phyloP scores from a whole-genome alignment of 2,888 invertebrate species.

The Elysia crispata region DNA sequence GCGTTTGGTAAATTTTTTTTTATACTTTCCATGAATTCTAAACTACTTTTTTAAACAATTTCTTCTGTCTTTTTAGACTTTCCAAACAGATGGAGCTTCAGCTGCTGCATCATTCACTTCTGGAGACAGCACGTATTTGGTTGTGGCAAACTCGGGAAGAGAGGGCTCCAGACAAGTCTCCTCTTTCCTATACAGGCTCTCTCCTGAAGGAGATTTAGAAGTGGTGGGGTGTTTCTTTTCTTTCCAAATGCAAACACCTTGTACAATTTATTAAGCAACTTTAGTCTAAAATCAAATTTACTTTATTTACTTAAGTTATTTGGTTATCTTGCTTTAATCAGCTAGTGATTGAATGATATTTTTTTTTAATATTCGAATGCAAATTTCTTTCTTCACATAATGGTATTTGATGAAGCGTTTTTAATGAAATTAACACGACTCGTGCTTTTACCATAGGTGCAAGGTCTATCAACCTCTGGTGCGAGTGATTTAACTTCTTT shows the following conservation, averaged over 20 bases:
- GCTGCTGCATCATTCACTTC: constrained; percentile 64
- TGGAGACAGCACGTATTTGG: constrained; percentile 61
- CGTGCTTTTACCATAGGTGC: constrained; percentile 60
- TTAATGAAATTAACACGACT: background rate
- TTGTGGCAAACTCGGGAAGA: constrained; percentile 70
- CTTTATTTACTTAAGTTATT: too few relatives aligned
- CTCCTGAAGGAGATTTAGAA: constrained; percentile 57
- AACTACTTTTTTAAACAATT: too few relatives aligned
- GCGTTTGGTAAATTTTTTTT: too few relatives aligned
- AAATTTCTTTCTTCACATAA: background rate
- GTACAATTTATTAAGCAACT: too few relatives aligned
- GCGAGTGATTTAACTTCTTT: constrained; percentile 69
- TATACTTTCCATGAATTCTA: too few relatives aligned
- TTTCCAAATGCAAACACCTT: too few relatives aligned
- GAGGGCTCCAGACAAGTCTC: constrained; percentile 61
- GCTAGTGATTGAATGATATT: too few relatives aligned
- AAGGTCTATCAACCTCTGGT: constrained; percentile 67
- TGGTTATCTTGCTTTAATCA: too few relatives aligned
- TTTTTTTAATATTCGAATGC: background rate
- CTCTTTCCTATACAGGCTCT: constrained; percentile 67
- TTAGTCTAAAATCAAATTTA: too few relatives aligned
- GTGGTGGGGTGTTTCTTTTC: constrained; percentile 62
- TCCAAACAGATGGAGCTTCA: constrained; percentile 71
- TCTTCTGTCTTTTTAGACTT: too few relatives aligned
- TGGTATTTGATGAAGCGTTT: constrained; percentile 16